Evolutionary conservation across 2,888 invertebrate genomes (phyloP), one percentile per base, ranked within the genome.

Genomic region (Spodoptera littoralis): DNA sequence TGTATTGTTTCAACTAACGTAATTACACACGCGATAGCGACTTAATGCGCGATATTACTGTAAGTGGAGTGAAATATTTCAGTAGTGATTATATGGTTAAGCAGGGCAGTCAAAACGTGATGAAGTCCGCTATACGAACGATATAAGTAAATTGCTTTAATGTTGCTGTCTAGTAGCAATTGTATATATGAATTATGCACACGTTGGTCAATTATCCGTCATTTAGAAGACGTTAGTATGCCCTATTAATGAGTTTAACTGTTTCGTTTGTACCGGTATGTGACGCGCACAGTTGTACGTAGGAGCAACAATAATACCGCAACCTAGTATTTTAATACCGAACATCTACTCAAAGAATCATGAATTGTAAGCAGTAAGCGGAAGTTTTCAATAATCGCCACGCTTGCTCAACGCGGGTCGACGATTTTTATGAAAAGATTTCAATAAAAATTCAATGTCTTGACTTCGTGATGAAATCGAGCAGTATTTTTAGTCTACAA

Each of bases 51-150:
- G 81, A 90, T 91, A 91, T 90, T 91, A 90, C 87, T 83, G 82
- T 89, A 91, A 91, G 89, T 90, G 89, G 88, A 80, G 85, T 88
- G 87, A 89, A 90, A 89, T 88, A 88, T 90, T 91, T 89, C 87
- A 89, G 88, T 89, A 86, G 84, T 85, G 83, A 88, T 90, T 90
- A 88, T 73, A 81, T 79, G 84, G 82, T 85, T 84, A 83, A 81
- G 78, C 81, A 74, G 79, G 77, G 68, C 77, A 80, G 79, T 78
- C 77, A 70, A 81, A 83, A 85, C 85, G 85, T 85, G 85, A 86
- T 87, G 86, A 84, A 84, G 74, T 79, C 76, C 71, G 82, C 82
- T 83, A 81, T 84, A 79, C 66, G 65, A 82, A 79, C 73, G 77
- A 73, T 79, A 77, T 74, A 73, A 80, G 72, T 77, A 76, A 83